phyloP scores from a whole-genome alignment of 2,888 invertebrate species.

The Eurytoma adleriae region DNA sequence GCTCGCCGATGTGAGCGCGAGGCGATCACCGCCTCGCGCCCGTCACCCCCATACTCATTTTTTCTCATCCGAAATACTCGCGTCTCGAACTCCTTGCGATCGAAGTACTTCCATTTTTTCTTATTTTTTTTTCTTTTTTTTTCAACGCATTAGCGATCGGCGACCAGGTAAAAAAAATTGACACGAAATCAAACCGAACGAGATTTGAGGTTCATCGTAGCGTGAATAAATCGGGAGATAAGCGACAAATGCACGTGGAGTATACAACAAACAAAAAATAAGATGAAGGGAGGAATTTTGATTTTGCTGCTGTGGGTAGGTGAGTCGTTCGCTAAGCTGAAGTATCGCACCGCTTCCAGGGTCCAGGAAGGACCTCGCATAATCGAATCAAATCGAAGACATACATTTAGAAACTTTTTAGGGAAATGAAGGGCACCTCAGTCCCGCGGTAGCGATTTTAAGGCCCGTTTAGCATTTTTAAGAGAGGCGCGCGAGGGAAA shows the following conservation, averaged over 20 bases:
- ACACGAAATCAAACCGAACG: not conserved
- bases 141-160: not conserved
- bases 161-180: not conserved
- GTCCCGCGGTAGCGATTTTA: slow-evolving; percentile 20
- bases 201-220: slow-evolving; percentile 42
- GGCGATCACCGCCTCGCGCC: too few relatives aligned
- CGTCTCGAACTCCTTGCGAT: slow-evolving; percentile 45
- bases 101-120: slow-evolving; percentile 18
- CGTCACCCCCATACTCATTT: slow-evolving; percentile 14
- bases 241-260: slow-evolving; percentile 39
- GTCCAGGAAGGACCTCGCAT: too few relatives aligned
- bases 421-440: not conserved
- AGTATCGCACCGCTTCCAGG: too few relatives aligned
- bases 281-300: slow-evolving; percentile 44
- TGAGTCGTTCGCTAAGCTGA: slow-evolving; percentile 55
- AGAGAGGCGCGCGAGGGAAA: slow-evolving; percentile 1
- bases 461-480: slow-evolving; percentile 44
- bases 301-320: slow-evolving; percentile 54
- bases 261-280: slow-evolving; percentile 17
- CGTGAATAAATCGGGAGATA: slow-evolving; percentile 44
- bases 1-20: too few relatives aligned
- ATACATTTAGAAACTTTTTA: slow-evolving; percentile 44
- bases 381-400: slow-evolving; percentile 19
- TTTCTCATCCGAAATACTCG: slow-evolving; percentile 47
- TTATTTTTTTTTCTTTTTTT: slow-evolving; percentile 19